A percentile compares a stretch with the other conserved stretches of the same genome.
These are phyloP conservation scores for Acipenser transmontanus DNA, from an alignment of 2,797 vertebrate species.

Conservation along the genomic window DNA sequence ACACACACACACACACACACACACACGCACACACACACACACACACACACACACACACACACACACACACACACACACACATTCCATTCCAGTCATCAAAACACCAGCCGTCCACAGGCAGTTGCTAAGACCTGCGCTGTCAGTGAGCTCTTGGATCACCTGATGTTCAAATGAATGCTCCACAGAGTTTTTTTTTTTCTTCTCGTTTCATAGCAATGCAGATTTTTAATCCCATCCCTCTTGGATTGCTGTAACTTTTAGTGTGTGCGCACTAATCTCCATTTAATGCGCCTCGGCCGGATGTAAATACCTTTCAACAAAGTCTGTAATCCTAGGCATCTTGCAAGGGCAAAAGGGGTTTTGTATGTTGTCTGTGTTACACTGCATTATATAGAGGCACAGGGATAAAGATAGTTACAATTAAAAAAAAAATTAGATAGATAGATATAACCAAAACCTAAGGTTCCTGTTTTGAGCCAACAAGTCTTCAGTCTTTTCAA, in stretches of 20 bases:
- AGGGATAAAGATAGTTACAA: slow-evolving; percentile 56
- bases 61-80: too few relatives aligned
- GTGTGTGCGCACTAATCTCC: slow-evolving; percentile 64
- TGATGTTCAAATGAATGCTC: slow-evolving; percentile 58
- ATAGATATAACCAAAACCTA: too few relatives aligned
- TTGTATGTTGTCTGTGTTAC: slow-evolving; percentile 40
- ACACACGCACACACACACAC: too few relatives aligned
- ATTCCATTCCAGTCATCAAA: too few relatives aligned
- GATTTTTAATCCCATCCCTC: slow-evolving; percentile 50
- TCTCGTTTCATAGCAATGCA: slow-evolving; percentile 59
- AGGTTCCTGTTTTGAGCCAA: slow-evolving; percentile 22
- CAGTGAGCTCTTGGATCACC: slow-evolving; percentile 47
- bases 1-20: too few relatives aligned
- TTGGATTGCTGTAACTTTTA: slow-evolving; percentile 40
- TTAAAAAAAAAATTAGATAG: background rate
- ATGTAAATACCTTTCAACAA: slow-evolving; percentile 72
- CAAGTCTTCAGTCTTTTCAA: slow-evolving; percentile 59
- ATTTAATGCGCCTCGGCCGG: slow-evolving; percentile 75
- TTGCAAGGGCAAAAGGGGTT: slow-evolving; percentile 42
- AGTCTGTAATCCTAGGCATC: slow-evolving; percentile 66
- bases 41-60: too few relatives aligned
- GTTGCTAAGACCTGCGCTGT: too few relatives aligned
- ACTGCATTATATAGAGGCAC: slow-evolving; percentile 45
- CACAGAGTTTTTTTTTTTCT: slow-evolving; percentile 52
- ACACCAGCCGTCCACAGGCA: too few relatives aligned